Evolutionary conservation across 2,113 vertebrate species (phyloP).

Genomic region (Synodontis membranacea): DNA sequence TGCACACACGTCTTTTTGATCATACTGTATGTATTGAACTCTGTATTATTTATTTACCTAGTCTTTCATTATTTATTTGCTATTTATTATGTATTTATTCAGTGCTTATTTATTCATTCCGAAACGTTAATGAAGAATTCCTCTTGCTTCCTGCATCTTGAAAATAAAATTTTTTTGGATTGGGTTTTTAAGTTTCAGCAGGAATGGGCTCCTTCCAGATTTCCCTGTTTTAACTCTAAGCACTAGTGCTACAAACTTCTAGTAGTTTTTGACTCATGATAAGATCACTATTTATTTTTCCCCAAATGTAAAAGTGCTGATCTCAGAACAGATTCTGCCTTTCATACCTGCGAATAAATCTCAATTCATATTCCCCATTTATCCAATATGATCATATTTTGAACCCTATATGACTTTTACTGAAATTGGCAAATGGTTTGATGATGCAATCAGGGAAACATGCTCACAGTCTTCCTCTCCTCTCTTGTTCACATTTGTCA

Average conservation of each 20-base stretch:
- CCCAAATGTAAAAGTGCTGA: neutral
- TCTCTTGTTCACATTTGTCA: slow-evolving; percentile 60
- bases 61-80: slow-evolving; percentile 43
- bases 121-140: neutral
- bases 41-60: slow-evolving; percentile 48
- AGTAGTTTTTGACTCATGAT: neutral
- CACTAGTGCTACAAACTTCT: neutral
- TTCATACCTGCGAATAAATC: neutral
- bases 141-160: neutral
- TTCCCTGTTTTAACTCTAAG: neutral
- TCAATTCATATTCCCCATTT: neutral
- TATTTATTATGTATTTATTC: slow-evolving; percentile 48
- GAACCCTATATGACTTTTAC: neutral
- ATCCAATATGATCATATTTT: neutral
- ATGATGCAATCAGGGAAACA: slow-evolving; percentile 70
- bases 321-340: neutral
- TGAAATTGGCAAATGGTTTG: slow-evolving; percentile 47
- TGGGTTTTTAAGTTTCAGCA: neutral
- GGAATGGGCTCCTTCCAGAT: neutral
- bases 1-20: slow-evolving; percentile 61
- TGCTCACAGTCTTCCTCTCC: slow-evolving; percentile 79
- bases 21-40: slow-evolving; percentile 55
- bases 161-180: neutral
- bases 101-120: slow-evolving; percentile 40
- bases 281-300: neutral